Evolutionary conservation across 2,888 invertebrate species (phyloP), one percentile per base, ranked within the genome.

Genomic region (Tholera decimalis): DNA sequence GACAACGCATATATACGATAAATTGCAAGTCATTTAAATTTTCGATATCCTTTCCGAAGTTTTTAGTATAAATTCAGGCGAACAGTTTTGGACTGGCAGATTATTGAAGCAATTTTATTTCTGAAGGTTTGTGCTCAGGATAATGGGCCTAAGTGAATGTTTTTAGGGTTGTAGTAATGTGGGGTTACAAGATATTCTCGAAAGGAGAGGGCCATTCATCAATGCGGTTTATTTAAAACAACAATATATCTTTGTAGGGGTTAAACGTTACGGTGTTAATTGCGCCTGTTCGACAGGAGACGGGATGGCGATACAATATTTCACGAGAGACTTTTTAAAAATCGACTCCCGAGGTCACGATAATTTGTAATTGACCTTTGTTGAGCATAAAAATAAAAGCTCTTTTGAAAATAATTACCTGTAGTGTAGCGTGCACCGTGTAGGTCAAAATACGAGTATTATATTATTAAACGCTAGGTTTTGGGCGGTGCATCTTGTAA

Each of bases 1-100:
- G 88, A 85, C 85, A 85, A 84, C 82, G 77, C 85, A 88, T 86
- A n/a, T n/a, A n/a, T n/a, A n/a, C n/a, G n/a, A n/a, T n/a, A 92
- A 92, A 91, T 91, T 91, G 87, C 89, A 87, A 88, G 83, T 90
- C 87, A 88, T 92, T 91, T 89, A 83, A 80, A 78, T 61, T 73
- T 71, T 70, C 73, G 80, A 81, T 73, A 79, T 76, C 65, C 67
- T 69, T 60, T 62, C 44, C 47, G 44, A 67, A 60, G 51, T 59
- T 79, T 80, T 80, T 75, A 39, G 50, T 66, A 62, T 56, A 67
- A 70, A 63, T 68, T 65, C 50, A 58, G 62, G 22, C 54, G 41
- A 62, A 47, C 64, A 64, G 51, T 75, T 69, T 65, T 49, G 56
- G 47, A 9, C 57, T 46, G 72, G 65, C 37, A 70, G 66, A 77